Percentiles rank a stretch among this genome's conserved stretches.
phyloP scores from a whole-genome alignment of 2,113 vertebrate genomes.

The Phrynosoma blainvillii region DNA sequence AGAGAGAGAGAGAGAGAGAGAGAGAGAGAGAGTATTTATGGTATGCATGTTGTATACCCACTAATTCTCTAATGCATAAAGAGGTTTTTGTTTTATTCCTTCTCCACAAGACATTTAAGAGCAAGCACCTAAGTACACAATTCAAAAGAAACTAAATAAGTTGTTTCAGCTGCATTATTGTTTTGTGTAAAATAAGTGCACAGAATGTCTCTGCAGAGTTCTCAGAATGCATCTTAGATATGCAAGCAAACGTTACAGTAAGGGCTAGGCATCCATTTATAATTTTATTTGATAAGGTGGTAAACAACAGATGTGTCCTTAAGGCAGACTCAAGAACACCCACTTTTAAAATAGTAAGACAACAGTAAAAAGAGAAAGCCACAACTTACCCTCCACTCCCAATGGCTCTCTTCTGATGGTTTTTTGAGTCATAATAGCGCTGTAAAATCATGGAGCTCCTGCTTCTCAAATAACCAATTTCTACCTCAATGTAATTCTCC shows the following conservation, averaged over 20 bases:
- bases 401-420: slow-evolving; percentile 96
- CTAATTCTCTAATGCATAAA: neutral
- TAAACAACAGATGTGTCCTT: neutral
- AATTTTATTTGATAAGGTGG: neutral
- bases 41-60: neutral
- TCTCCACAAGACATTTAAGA: neutral
- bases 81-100: neutral
- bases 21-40: no score
- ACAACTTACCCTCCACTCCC: slow-evolving; percentile 90
- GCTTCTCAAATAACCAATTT: slow-evolving; percentile 93
- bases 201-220: neutral
- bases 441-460: slow-evolving; percentile 94
- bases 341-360: neutral
- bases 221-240: neutral
- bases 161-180: neutral
- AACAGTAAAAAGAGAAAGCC: neutral
- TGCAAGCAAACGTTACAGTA: neutral
- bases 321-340: neutral
- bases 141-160: neutral
- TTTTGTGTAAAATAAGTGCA: neutral
- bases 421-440: slow-evolving; percentile 98
- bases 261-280: neutral
- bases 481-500: slow-evolving; percentile 98
- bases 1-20: no score
- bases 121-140: neutral